Conservation (phyloP, 2,888 invertebrate species). For the Athalia rosae region DNA sequence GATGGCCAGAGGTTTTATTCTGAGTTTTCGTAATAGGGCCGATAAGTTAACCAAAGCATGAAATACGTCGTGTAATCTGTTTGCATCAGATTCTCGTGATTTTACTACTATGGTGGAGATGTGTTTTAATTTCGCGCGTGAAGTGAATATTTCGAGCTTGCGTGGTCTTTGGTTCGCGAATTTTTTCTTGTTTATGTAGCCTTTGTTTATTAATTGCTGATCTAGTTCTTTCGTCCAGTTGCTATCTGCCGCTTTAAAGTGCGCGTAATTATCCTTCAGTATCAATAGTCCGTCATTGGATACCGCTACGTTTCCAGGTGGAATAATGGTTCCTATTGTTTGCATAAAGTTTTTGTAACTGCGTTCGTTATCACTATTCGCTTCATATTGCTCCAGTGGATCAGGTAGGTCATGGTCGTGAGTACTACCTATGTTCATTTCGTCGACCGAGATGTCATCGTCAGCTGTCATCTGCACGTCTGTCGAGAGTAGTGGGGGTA, state of each 20-base stretch:
- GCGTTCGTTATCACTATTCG: not conserved
- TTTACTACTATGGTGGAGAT: not conserved
- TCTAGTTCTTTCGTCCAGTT: too few relatives aligned
- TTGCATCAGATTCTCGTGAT: not conserved
- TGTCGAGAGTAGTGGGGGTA: not conserved
- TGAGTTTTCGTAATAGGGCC: too few relatives aligned
- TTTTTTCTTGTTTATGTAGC: too few relatives aligned
- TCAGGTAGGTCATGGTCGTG: not conserved
- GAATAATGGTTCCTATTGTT: not conserved
- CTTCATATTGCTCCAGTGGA: not conserved
- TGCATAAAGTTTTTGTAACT: not conserved
- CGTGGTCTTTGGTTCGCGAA: too few relatives aligned
- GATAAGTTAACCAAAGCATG: too few relatives aligned
- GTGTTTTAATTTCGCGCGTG: too few relatives aligned
- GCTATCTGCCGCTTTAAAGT: not conserved
- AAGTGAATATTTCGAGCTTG: too few relatives aligned
- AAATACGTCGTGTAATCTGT: not conserved
- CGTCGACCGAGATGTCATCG: not conserved
- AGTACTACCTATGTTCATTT: not conserved
- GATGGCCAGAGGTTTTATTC: too few relatives aligned
- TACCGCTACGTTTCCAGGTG: not conserved
- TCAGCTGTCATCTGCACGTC: not conserved
- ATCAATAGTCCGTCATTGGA: not conserved
- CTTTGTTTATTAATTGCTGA: too few relatives aligned
- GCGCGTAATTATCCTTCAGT: not conserved